Base-by-base conservation (phyloP, 2,797 vertebrate genomes). In the Hipposideros larvatus region DNA sequence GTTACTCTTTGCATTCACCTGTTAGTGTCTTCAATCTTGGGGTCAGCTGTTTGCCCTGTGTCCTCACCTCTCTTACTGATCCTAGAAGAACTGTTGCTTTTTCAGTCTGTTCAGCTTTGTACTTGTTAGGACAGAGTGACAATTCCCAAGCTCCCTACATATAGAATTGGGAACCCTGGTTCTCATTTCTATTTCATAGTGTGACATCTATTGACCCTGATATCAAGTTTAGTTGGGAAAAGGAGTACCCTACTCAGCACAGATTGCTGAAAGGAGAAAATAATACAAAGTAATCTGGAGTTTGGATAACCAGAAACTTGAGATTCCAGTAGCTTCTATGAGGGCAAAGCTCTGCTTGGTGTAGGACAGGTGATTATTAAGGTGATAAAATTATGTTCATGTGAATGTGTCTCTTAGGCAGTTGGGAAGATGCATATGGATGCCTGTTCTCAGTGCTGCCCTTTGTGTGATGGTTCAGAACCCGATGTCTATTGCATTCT, bases 191-290 rank as follows among this genome's bases (percentile, higher is more conserved):
- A 59, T 34, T 94, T 90, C 9, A 18, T 75, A 51, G 16, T 41
- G 15, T 46, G 68, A 43, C 16, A 75, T 95, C 55, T 96, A n/a
- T 34, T 91, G 68, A 84, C 16, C 91, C 28, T 82, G 84, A 92
- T 83, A 61, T 84, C n/a, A 80, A 73, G 34, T 88, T 90, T 80
- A 65, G 13, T 14, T 77, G 31, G 9, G 16, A 80, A 82, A 87
- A 80, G 15, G 10, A 51, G 11, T 71, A 16, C 6, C 3, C 26
- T 31, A 66, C 55, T 84, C 41, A 93, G n/a, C 22, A 84, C 4
- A 59, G 24, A 87, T 15, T 51, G 26, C 28, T 94, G 31, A 84
- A 46, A 65, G 74, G 13, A 11, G 46, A 78, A 93, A 90, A 74
- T n/a, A 31, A 28, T 82, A 31, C 37, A 57, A 86, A n/a, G 15